A percentile compares a stretch with the other conserved stretches of the same genome.
phyloP scores from a whole-genome alignment of 1,140 invertebrate species.

The Zeugodacus cucurbitae region DNA sequence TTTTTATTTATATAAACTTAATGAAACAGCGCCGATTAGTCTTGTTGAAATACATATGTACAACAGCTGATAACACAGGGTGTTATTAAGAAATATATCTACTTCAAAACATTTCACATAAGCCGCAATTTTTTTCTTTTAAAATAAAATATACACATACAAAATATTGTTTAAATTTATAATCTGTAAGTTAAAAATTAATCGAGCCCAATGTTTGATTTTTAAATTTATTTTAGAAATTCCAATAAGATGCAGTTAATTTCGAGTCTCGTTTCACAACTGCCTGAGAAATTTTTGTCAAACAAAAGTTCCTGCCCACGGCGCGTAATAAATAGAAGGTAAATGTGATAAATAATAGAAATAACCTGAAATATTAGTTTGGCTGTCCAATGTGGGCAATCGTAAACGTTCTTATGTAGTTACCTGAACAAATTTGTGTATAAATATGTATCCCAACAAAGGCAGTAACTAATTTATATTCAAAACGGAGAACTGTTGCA shows the following conservation, averaged over 20 bases:
- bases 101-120: too few species aligned
- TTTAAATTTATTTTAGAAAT: too few species aligned
- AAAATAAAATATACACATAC: too few species aligned
- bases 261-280: slow-evolving; percentile 9
- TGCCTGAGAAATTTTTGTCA: not conserved
- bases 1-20: slow-evolving; percentile 7
- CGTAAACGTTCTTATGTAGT: not conserved
- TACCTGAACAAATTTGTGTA: not conserved
- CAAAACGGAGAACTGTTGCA: not conserved
- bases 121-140: too few species aligned
- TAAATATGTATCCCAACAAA: not conserved
- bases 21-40: not conserved
- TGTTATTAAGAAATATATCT: not conserved
- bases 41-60: not conserved
- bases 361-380: slow-evolving; percentile 29
- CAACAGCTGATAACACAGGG: not conserved
- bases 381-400: not conserved
- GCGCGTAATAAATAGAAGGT: not conserved
- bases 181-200: too few species aligned
- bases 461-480: not conserved
- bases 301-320: not conserved
- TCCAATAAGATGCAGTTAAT: too few species aligned
- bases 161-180: too few species aligned
- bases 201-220: too few species aligned
- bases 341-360: slow-evolving; percentile 16